Percentiles rank a stretch among this genome's conserved stretches.
Conservation (phyloP, 2,888 invertebrate genomes). For the Euzetes globulus region DNA sequence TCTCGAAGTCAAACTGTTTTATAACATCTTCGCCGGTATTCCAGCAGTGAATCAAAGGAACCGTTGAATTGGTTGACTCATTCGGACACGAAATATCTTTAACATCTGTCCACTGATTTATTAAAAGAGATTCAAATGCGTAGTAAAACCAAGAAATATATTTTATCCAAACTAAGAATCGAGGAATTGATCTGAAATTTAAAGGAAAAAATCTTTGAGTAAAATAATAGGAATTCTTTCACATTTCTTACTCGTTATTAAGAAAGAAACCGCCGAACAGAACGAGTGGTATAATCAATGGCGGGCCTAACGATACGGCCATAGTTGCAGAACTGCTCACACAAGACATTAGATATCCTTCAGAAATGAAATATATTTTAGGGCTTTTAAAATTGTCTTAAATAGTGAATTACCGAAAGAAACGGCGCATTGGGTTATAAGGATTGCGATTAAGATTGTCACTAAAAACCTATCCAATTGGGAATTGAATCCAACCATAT, state of each 20-base stretch:
- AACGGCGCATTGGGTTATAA: not conserved
- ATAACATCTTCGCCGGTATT: conserved; percentile 12
- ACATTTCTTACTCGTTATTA: conserved; percentile 62
- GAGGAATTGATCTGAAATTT: conserved; percentile 30
- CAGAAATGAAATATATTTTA: not conserved
- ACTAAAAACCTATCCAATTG: not conserved
- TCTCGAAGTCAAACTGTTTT: conserved; percentile 22
- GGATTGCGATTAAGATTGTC: not conserved
- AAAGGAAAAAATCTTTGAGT: not conserved
- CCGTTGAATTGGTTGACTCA: not conserved
- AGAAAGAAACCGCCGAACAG: conserved; percentile 93
- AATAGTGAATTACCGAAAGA: not conserved
- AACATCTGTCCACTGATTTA: conserved; percentile 33
- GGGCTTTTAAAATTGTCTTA: not conserved
- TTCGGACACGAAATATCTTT: conserved; percentile 21
- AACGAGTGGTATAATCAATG: conserved; percentile 84
- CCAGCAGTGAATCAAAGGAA: not conserved
- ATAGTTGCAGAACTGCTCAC: conserved; percentile 71
- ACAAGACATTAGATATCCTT: conserved; percentile 86
- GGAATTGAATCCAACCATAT: conserved; percentile 25
- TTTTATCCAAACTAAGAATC: conserved; percentile 27
- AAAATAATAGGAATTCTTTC: not conserved
- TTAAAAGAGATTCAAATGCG: conserved; percentile 33
- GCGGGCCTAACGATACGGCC: conserved; percentile 83
- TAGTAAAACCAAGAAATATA: conserved; percentile 36